Evolutionary conservation across 2,113 vertebrate genomes (phyloP), one percentile per base, ranked within the genome.

Genomic region (Albula glossodonta): DNA sequence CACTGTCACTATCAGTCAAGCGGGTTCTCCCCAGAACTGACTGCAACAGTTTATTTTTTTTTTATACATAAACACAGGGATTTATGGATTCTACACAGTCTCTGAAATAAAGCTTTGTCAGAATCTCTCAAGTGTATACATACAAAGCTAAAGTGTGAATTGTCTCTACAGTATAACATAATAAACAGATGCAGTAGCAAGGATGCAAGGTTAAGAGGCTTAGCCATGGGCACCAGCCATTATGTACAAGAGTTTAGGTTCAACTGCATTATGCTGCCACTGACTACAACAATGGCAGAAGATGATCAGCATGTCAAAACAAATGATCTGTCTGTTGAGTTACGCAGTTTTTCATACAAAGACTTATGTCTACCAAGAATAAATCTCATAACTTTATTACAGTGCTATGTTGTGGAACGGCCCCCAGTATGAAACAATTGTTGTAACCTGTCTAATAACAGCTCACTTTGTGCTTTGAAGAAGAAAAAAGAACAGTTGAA

Each of bases 1-100:
- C 78, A 86, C 86, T 88, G 88, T 89, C 89, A 89, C 88, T 88
- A 87, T 88, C 19, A 25, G 87, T 89, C 88, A 84, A 90, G 87
- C 81, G 81, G 83, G 80, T 66, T 85, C 80, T 85, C 57, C 56
- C 79, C 78, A 86, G 48, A 13, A 15, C 41, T 48, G 7, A 17
- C 2, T 3, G 31, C 70, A 79, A n/a, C 66, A 56, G 82, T 52
- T 80, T 49, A 0, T n/a, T 49, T 80, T 31, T n/a, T 41, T 41
- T 41, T 41, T 41, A 41, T 41, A 81, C 48, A 50, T 48, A 50
- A 79, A 79, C 48, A 50, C 12, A 48, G 31, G 48, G 79, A 85
- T 19, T 41, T 17, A 74, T 78, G 12, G n/a, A 17, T 56, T 85
- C 8, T 51, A 6, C 52, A 50, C 15, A 5, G 70, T 10, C 10